Evolutionary conservation across 1,140 invertebrate species (phyloP).

Genomic region (Augochlora pura): DNA sequence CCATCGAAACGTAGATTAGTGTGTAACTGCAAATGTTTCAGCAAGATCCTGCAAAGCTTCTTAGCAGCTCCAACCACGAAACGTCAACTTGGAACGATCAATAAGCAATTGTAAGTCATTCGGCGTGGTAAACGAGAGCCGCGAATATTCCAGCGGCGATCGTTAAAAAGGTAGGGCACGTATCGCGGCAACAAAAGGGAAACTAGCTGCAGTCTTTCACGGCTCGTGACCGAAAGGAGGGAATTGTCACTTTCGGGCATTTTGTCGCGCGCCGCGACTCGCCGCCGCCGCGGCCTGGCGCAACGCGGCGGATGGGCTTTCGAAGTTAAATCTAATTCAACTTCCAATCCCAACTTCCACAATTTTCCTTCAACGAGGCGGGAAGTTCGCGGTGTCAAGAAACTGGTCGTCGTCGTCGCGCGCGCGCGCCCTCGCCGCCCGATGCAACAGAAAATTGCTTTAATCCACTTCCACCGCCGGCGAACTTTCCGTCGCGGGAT

Average conservation of each 20-base stretch:
- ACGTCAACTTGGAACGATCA: too few relatives aligned
- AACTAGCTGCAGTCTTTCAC: conserved; percentile 11
- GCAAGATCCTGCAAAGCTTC: too few relatives aligned
- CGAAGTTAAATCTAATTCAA: conserved; percentile 46
- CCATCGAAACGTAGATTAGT: too few relatives aligned
- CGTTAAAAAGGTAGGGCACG: background rate
- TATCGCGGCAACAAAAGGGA: background rate
- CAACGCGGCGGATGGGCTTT: conserved; percentile 1
- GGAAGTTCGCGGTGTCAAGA: conserved; percentile 17
- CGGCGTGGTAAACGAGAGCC: too few relatives aligned
- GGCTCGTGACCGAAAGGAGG: conserved; percentile 22
- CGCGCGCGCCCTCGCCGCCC: too few relatives aligned
- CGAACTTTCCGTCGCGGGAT: background rate
- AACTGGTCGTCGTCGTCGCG: conserved; percentile 1
- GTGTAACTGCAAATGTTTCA: too few relatives aligned
- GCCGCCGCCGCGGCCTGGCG: background rate
- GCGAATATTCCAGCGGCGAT: too few relatives aligned
- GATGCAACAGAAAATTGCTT: conserved; percentile 29
- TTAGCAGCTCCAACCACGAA: too few relatives aligned
- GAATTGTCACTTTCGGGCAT: conserved; percentile 35
- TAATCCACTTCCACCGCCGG: background rate
- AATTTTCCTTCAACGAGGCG: conserved; percentile 24
- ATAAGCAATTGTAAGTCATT: too few relatives aligned
- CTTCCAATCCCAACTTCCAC: conserved; percentile 37
- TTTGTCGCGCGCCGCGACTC: conserved; percentile 20